Evolutionary conservation across 1,140 invertebrate genomes (phyloP), one percentile per base, ranked within the genome.

Genomic region (Atta texana): DNA sequence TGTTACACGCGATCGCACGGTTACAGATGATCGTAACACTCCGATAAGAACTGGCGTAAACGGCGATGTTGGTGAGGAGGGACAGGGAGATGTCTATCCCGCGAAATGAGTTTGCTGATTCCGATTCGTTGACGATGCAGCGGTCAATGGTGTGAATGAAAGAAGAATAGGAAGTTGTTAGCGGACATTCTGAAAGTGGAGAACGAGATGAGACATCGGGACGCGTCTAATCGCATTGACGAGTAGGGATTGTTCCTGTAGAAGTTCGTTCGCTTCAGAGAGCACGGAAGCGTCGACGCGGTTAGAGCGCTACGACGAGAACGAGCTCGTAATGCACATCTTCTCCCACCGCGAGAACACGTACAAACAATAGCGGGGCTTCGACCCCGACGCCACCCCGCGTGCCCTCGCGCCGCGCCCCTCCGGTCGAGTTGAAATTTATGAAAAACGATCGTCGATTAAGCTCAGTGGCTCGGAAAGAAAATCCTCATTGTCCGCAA

Each of bases 371-470:
- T 89, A 85, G 88, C 28, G 49, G 63, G 55, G 75, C 44, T 53
- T 61, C 87, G 64, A 49, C 21, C 59, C 51, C 39, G 76, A 53
- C 14, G 21, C 85, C 34, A 1, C 10, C 51, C 28, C 12, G 14
- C 34, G 74, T 21, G 6, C 44, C 57, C 76, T 53, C 16, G 4
- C 57, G 51, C 63, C 39, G 12, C 31, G 0, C 34, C 18, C 14
- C n/a, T 18, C 16, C 61, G 53, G 51, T 87, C 53, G 57, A 68
- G 34, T 78, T 78, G 87, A 89, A 89, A 89, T 90, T 89, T 87
- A 87, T 87, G 87, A 89, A 90, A 90, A 90, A 87, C 84, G 63
- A 82, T 90, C 64, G 84, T 82, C 88, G 87, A 89, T 90, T 78
- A 88, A 87, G 87, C 77, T 51, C 63, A 66, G 55, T 72, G 71